phyloP scores from a whole-genome alignment of 2,797 vertebrate species.

The Potorous gilbertii region DNA sequence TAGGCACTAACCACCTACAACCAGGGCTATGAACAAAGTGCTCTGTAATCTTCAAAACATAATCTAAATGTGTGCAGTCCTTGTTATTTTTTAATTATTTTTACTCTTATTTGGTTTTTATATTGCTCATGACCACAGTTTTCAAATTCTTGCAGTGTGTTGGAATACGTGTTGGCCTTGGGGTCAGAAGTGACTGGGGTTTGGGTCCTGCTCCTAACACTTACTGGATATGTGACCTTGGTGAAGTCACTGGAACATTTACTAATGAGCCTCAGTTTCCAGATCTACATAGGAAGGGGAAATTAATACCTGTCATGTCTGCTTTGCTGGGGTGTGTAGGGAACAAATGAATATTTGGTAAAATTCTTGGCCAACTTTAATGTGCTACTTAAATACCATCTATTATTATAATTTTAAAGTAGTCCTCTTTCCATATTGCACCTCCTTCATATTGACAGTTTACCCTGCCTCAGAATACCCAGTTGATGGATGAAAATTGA shows the following conservation, averaged over 20 bases:
- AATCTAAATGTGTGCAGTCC: neutral
- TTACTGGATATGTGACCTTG: neutral
- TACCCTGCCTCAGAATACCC: neutral
- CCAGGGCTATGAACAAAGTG: neutral
- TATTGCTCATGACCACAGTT: neutral
- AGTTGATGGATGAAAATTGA: neutral
- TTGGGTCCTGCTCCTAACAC: neutral
- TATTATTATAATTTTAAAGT: neutral
- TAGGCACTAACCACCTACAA: neutral
- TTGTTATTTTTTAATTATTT: neutral
- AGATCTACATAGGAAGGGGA: neutral
- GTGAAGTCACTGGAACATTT: neutral
- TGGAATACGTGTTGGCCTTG: neutral
- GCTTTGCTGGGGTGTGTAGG: neutral
- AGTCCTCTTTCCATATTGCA: neutral
- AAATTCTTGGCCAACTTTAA: neutral
- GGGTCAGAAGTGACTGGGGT: neutral
- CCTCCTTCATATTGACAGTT: neutral
- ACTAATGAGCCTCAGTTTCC: neutral
- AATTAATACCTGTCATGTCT: neutral
- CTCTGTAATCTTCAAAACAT: neutral
- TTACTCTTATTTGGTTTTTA: neutral
- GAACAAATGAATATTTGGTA: neutral
- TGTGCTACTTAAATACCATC: neutral
- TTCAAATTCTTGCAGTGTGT: neutral